These are phyloP conservation scores for Harpalus rufipes DNA, from an alignment of 2,888 invertebrate genomes.

Conservation along the genomic window DNA sequence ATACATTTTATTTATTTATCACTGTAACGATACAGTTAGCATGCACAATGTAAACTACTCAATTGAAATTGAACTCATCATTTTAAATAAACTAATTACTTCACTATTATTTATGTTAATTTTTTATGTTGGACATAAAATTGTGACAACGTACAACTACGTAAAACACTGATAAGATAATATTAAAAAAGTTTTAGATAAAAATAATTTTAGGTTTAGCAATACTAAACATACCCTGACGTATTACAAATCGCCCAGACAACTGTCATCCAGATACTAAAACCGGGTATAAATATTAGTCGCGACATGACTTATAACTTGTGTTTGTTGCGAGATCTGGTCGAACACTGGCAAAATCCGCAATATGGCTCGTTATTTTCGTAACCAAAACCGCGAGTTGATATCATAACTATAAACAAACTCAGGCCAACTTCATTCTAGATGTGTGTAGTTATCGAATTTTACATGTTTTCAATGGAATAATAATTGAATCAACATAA, in stretches of 20 bases:
- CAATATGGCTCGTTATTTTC: conserved; percentile 49
- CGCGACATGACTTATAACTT: background rate
- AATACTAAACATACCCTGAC: conserved; percentile 43
- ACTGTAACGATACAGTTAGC: background rate
- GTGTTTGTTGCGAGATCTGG: background rate
- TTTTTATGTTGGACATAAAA: conserved; percentile 26
- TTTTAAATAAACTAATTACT: conserved; percentile 18
- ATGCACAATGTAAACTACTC: conserved; percentile 2
- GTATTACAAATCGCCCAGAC: conserved; percentile 48
- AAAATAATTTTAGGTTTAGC: conserved; percentile 19
- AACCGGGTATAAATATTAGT: conserved; percentile 36
- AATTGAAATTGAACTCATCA: conserved; percentile 23
- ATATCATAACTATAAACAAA: conserved; percentile 62
- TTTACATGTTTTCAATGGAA: no score
- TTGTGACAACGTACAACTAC: conserved; percentile 25
- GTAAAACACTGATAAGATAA: conserved; percentile 49
- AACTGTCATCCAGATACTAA: conserved; percentile 55
- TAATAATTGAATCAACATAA: no score
- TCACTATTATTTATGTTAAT: conserved; percentile 38
- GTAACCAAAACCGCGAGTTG: conserved; percentile 51
- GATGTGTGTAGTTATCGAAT: background rate
- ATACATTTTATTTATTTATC: conserved; percentile 7
- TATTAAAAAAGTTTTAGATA: conserved; percentile 26
- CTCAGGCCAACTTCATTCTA: conserved; percentile 37
- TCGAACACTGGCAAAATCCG: conserved; percentile 18